Conservation (phyloP, 2,888 invertebrate genomes). For the Tholera decimalis region DNA sequence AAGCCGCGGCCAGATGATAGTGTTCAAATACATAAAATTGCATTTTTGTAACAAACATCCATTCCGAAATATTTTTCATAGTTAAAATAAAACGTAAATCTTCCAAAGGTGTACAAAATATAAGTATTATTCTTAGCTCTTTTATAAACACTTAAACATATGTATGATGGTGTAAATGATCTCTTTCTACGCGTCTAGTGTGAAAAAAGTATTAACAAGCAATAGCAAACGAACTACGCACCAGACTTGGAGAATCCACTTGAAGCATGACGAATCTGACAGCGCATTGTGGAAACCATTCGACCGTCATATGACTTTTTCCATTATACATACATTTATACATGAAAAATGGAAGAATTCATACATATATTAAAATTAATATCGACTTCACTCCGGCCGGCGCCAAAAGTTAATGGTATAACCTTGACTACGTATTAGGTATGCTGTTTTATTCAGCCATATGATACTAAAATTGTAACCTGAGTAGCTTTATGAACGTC, state of each 20-base stretch:
- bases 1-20: no score
- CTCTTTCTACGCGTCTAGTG: neutral
- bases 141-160: neutral
- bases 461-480: constrained; percentile 21
- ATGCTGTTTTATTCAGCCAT: constrained; percentile 18
- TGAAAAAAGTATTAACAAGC: constrained; percentile 14
- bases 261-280: constrained; percentile 39
- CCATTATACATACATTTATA: constrained; percentile 16
- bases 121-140: neutral
- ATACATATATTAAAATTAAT: constrained; percentile 21
- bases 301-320: constrained; percentile 32
- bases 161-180: neutral
- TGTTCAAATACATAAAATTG: no score
- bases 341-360: constrained; percentile 29
- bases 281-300: constrained; percentile 37
- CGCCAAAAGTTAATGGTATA: constrained; percentile 10
- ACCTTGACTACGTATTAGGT: constrained; percentile 32
- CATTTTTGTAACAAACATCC: no score
- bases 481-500: constrained; percentile 2
- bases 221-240: constrained; percentile 21
- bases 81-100: neutral
- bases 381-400: neutral
- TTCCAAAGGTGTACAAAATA: neutral
- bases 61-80: neutral
- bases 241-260: constrained; percentile 9